A percentile compares a stretch with the other conserved stretches of the same genome.
These are phyloP conservation scores for Myotis yumanensis DNA, from an alignment of 2,113 vertebrate genomes.

Conservation along the genomic window DNA sequence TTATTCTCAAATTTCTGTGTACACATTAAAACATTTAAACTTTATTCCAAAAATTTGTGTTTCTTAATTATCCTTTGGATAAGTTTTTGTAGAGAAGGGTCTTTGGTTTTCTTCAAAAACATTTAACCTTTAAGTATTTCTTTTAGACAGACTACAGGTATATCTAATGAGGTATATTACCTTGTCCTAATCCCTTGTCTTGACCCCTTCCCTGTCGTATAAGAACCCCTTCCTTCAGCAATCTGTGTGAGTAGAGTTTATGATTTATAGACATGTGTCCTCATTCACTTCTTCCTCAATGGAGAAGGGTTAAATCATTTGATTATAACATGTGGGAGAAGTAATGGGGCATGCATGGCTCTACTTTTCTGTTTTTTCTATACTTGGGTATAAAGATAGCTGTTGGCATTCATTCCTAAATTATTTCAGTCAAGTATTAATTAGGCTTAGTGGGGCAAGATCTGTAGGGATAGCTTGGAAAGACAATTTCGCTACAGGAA, in stretches of 20 bases:
- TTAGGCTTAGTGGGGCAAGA: neutral
- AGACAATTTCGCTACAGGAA: neutral
- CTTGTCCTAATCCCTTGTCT: neutral
- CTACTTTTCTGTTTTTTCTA: neutral
- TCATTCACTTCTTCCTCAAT: neutral
- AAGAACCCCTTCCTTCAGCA: neutral
- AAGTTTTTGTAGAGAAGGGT: neutral
- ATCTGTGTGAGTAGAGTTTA: neutral
- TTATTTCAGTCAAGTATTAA: neutral
- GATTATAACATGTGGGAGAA: neutral
- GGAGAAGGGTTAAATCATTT: neutral
- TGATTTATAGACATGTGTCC: neutral
- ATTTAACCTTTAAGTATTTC: neutral
- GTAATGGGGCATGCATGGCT: neutral
- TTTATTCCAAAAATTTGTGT: neutral
- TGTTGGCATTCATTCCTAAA: no score
- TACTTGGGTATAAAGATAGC: neutral
- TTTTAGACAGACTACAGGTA: neutral
- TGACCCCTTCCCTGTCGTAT: rapidly evolving
- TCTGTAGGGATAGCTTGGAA: no score
- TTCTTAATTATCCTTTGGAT: neutral
- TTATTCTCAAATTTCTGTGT: neutral
- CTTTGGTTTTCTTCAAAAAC: neutral
- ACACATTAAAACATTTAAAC: neutral
- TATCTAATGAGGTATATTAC: neutral